A percentile compares a stretch with the other conserved stretches of the same genome.
Evolutionary conservation across 2,113 vertebrate genomes (phyloP).

Genomic region (Phylloscopus whistleri): DNA sequence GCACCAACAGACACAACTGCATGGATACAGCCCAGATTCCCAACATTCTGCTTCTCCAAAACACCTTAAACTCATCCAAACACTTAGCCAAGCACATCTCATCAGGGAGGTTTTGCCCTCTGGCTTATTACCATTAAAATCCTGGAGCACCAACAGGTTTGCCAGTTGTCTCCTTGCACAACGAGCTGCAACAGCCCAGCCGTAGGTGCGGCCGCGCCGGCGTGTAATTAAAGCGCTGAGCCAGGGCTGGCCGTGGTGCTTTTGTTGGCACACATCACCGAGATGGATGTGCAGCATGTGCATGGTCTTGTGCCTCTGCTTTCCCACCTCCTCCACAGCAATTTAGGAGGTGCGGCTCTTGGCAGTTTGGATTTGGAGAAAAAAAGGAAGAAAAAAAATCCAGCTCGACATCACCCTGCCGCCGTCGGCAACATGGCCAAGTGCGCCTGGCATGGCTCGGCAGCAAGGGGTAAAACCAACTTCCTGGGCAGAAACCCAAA

Average conservation of each 20-base stretch:
- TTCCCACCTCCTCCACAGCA: conserved; percentile 47
- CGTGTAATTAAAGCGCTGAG: background rate
- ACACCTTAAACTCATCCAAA: background rate
- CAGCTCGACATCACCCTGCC: background rate
- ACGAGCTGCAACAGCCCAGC: conserved; percentile 7
- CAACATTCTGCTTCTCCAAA: background rate
- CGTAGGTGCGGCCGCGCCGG: background rate
- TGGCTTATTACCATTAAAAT: conserved; percentile 27
- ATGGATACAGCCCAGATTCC: fast-evolving
- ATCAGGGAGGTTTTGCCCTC: background rate
- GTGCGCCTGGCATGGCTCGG: background rate
- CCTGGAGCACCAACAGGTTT: conserved; percentile 37
- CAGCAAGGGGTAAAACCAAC: background rate
- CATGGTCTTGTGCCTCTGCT: conserved; percentile 42
- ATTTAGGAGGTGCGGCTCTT: conserved; percentile 32
- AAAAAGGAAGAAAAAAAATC: background rate
- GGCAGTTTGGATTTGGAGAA: background rate
- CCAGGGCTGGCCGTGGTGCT: background rate
- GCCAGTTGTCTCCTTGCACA: conserved; percentile 25
- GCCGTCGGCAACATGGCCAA: fast-evolving
- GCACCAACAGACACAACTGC: background rate
- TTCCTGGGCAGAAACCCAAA: conserved; percentile 3
- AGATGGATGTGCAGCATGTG: conserved; percentile 24
- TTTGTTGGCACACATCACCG: background rate
- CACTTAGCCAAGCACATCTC: background rate